These are phyloP conservation scores for Benitochromis conjunctus DNA, from an alignment of 2,113 vertebrate genomes.

Conservation along the genomic window DNA sequence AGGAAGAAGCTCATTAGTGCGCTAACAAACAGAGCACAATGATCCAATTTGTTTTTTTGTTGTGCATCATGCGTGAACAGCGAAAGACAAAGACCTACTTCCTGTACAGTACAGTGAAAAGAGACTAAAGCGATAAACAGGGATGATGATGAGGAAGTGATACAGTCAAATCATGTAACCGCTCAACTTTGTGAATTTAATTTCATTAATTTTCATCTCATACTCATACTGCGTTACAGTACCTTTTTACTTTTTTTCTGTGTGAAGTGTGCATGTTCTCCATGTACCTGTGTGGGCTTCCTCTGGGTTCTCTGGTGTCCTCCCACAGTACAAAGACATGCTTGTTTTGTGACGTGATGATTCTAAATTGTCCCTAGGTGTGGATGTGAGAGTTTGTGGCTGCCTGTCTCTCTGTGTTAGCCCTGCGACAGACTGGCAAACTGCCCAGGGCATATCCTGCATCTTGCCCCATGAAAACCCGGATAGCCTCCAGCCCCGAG, in stretches of 20 bases:
- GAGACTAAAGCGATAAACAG: neutral
- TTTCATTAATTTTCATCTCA: neutral
- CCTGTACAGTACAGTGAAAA: neutral
- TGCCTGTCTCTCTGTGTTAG: neutral
- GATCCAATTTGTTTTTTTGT: constrained; percentile 43
- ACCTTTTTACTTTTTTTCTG: neutral
- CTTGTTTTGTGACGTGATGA: neutral
- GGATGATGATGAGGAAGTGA: neutral
- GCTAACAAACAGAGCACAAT: constrained; percentile 26
- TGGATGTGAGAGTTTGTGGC: neutral
- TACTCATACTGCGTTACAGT: neutral
- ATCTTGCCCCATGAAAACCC: neutral
- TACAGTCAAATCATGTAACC: neutral
- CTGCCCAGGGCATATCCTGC: neutral
- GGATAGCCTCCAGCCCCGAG: neutral
- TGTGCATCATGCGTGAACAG: constrained; percentile 31
- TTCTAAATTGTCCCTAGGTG: neutral
- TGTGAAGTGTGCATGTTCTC: neutral
- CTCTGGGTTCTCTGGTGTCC: neutral
- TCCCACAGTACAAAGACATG: neutral
- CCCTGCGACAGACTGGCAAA: neutral
- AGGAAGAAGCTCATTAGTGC: neutral
- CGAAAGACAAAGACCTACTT: constrained; percentile 7
- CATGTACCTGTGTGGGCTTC: neutral
- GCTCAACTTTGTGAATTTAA: neutral